Conservation (phyloP, 2,888 invertebrate species). For the Xanthorhoe spadicearia region DNA sequence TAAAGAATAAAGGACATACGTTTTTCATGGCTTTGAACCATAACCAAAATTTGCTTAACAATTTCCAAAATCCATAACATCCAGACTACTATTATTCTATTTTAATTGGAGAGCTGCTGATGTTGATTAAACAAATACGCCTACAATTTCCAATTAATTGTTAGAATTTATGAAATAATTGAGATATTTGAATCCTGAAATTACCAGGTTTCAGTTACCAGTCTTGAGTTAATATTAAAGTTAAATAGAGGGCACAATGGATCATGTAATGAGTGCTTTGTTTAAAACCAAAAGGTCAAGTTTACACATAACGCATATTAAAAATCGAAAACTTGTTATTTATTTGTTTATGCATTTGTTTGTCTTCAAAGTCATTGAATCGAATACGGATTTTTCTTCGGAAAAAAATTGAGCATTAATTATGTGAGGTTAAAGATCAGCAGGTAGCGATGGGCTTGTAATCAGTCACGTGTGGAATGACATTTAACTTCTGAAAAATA, state of each 20-base stretch:
- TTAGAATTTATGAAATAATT: constrained; percentile 25
- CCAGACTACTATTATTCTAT: constrained; percentile 13
- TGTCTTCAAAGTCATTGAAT: no score
- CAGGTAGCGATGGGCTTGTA: no score
- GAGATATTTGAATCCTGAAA: constrained; percentile 14
- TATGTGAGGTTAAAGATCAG: no score
- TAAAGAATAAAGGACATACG: no score
- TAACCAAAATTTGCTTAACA: background rate
- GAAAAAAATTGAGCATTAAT: no score
- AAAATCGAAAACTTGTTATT: no score
- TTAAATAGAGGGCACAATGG: background rate
- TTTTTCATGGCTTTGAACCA: no score
- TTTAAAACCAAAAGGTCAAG: background rate
- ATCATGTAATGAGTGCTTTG: background rate
- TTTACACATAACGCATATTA: no score
- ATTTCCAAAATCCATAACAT: background rate
- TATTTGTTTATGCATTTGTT: no score
- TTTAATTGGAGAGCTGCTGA: constrained; percentile 14
- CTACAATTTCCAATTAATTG: constrained; percentile 22
- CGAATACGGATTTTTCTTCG: no score
- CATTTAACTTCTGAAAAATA: no score
- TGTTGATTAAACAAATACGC: constrained; percentile 20
- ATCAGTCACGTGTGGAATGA: no score
- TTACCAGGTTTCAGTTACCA: constrained; percentile 11
- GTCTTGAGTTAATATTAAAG: constrained; percentile 9